Evolutionary conservation across 1,140 invertebrate species (phyloP).

Genomic region (Microplitis mediator): DNA sequence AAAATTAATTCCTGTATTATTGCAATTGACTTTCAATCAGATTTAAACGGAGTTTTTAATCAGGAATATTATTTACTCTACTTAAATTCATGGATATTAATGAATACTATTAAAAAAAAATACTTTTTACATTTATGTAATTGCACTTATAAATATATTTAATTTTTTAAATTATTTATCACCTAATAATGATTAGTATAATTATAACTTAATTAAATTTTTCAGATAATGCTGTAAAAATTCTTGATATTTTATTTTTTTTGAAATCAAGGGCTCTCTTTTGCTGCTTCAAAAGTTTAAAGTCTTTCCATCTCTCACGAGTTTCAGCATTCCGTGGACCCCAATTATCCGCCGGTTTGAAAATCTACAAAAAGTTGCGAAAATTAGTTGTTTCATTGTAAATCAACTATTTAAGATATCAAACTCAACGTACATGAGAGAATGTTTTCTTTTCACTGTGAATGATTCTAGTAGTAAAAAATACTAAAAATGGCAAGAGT

Average conservation of each 20-base stretch:
- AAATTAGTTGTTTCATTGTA: not conserved
- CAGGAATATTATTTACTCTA: too few relatives aligned
- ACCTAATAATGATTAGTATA: too few relatives aligned
- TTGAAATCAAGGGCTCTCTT: not conserved
- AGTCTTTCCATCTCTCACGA: slow-evolving; percentile 12
- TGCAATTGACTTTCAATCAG: too few relatives aligned
- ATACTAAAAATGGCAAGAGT: not conserved
- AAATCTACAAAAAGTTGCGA: not conserved
- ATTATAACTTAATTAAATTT: not conserved
- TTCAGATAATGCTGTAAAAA: not conserved
- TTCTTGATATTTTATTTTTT: not conserved
- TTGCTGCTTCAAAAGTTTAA: not conserved
- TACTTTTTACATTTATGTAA: too few relatives aligned
- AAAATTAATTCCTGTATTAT: too few relatives aligned
- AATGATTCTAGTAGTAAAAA: not conserved
- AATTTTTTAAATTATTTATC: too few relatives aligned
- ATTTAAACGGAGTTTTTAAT: too few relatives aligned
- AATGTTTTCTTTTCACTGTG: not conserved
- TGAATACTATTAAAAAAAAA: too few relatives aligned
- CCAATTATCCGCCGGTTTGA: slow-evolving; percentile 4
- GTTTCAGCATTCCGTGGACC: slow-evolving; percentile 7
- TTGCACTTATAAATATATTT: too few relatives aligned
- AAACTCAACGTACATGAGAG: slow-evolving; percentile 2
- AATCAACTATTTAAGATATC: too few relatives aligned
- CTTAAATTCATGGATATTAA: too few relatives aligned